Conservation (phyloP, 2,113 vertebrate species). For the Sebastes schlegelii region DNA sequence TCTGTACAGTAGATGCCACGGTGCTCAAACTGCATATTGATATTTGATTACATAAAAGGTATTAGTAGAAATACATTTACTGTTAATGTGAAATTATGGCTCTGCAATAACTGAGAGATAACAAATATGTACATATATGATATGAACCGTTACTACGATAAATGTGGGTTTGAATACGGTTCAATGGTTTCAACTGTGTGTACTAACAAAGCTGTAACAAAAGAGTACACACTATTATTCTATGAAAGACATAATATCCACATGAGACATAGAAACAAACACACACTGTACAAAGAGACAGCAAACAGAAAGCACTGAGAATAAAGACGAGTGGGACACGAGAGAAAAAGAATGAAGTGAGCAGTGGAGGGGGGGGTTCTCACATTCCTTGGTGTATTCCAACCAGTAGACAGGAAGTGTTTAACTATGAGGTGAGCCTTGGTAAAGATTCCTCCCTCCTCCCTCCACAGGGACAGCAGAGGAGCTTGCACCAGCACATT, state of each 20-base stretch:
- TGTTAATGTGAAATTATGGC: too few relatives aligned
- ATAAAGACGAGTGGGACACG: constrained; percentile 7
- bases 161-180: not conserved
- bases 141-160: not conserved
- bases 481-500: constrained; percentile 75
- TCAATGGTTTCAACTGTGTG: not conserved
- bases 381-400: constrained; percentile 27
- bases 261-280: not conserved
- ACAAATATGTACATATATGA: not conserved
- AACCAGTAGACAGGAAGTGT: constrained; percentile 64
- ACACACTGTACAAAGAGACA: not conserved
- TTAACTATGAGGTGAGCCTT: constrained; percentile 61
- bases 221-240: not conserved
- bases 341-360: constrained; percentile 18
- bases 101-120: not conserved
- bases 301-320: not conserved
- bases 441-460: constrained; percentile 60
- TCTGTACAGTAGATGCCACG: not conserved
- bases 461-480: constrained; percentile 46
- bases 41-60: not conserved
- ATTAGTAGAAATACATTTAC: not conserved
- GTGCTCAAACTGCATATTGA: not conserved
- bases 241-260: constrained; percentile 14
- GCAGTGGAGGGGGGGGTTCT: constrained; percentile 5
- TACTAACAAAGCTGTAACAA: not conserved